Conservation (phyloP, 1,140 invertebrate genomes). For the Drosophila burlai region DNA sequence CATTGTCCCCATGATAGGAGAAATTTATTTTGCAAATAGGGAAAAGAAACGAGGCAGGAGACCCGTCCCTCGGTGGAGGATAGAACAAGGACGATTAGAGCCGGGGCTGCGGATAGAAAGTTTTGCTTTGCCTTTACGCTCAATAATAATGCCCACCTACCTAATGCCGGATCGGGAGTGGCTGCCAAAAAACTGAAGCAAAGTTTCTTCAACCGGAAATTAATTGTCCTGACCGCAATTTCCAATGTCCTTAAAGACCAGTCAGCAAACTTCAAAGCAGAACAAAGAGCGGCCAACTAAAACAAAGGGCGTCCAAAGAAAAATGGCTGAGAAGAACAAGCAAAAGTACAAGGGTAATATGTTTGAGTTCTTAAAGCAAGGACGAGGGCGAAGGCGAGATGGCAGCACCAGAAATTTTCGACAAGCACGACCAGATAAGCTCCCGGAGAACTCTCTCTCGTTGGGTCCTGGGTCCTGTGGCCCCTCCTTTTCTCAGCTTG, state of each 20-base stretch:
- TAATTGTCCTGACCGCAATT: slow-evolving; percentile 82
- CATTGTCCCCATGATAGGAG: slow-evolving; percentile 33
- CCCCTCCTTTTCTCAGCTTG: neutral
- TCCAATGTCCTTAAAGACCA: slow-evolving; percentile 81
- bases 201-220: slow-evolving; percentile 81
- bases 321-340: slow-evolving; percentile 64
- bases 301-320: slow-evolving; percentile 66
- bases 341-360: slow-evolving; percentile 74
- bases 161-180: slow-evolving; percentile 34
- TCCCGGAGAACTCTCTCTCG: slow-evolving; percentile 27
- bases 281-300: slow-evolving; percentile 72
- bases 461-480: neutral
- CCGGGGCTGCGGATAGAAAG: slow-evolving; percentile 23
- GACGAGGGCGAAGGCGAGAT: neutral
- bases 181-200: slow-evolving; percentile 74
- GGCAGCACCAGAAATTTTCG: slow-evolving; percentile 58
- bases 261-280: slow-evolving; percentile 79
- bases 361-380: slow-evolving; percentile 65
- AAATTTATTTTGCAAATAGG: slow-evolving; percentile 36
- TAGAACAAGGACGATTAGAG: slow-evolving; percentile 63
- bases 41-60: neutral
- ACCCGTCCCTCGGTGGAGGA: neutral
- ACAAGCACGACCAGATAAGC: slow-evolving; percentile 69
- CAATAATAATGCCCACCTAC: slow-evolving; percentile 49
- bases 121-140: slow-evolving; percentile 54